A percentile compares a stretch with the other conserved stretches of the same genome.
Evolutionary conservation across 2,797 vertebrate species (phyloP).

Genomic region (Eutrigla gurnardus): DNA sequence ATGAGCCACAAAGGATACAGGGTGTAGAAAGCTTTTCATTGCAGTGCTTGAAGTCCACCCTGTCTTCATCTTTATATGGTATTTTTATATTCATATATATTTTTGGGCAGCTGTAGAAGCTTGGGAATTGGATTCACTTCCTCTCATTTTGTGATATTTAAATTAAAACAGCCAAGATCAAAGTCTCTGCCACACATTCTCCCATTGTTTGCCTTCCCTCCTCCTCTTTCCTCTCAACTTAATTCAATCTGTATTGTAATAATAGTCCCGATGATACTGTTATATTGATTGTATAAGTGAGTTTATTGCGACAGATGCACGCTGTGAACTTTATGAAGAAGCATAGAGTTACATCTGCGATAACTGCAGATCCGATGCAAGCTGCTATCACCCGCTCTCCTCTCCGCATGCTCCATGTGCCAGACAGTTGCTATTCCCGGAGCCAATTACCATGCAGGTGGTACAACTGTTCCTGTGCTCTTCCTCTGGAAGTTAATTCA

Average conservation of each 20-base stretch:
- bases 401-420: slow-evolving; percentile 1
- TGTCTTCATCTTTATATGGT: slow-evolving; percentile 1
- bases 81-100: neutral
- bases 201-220: neutral
- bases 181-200: neutral
- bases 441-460: slow-evolving; percentile 47
- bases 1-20: slow-evolving; percentile 1
- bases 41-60: neutral
- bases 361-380: neutral
- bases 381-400: slow-evolving; percentile 10
- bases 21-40: slow-evolving; percentile 1
- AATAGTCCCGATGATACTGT: neutral
- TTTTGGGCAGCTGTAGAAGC: neutral
- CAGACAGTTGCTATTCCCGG: slow-evolving; percentile 26
- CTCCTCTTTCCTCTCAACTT: neutral
- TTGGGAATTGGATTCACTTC: neutral
- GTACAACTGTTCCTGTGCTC: slow-evolving; percentile 19
- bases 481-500: slow-evolving; percentile 34
- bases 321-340: neutral
- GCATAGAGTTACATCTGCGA: neutral
- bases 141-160: neutral
- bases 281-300: neutral
- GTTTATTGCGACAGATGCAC: slow-evolving; percentile 10
- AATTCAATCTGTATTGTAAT: neutral
- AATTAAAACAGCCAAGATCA: slow-evolving; percentile 3